These are phyloP conservation scores for Tryphoninae sp. DNA, from an alignment of 2,888 invertebrate species.

Conservation along the genomic window DNA sequence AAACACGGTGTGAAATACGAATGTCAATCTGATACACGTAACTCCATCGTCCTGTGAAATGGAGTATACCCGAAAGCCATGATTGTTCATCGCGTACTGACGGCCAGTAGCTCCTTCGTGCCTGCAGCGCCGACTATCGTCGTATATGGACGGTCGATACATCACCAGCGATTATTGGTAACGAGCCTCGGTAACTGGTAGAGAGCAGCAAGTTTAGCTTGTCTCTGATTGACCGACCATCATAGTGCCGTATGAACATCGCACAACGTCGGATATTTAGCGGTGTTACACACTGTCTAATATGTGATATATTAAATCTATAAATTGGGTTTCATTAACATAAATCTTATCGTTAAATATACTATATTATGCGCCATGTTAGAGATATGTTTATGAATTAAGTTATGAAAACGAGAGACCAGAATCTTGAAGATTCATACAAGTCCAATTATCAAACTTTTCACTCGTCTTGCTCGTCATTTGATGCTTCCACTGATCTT, in stretches of 20 bases:
- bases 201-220: too few relatives aligned
- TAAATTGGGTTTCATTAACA: not conserved
- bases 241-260: too few relatives aligned
- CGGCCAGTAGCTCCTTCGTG: not conserved
- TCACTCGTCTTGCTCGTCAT: constrained; percentile 77
- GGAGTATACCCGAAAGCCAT: not conserved
- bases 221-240: too few relatives aligned
- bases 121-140: not conserved
- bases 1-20: not conserved
- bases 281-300: not conserved
- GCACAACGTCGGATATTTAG: not conserved
- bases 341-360: not conserved
- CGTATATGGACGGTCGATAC: not conserved
- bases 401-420: constrained; percentile 65
- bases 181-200: too few relatives aligned
- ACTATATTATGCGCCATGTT: not conserved
- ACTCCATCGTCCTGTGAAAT: not conserved
- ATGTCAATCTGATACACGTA: not conserved
- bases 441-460: constrained; percentile 82
- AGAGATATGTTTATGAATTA: not conserved
- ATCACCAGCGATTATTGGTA: not conserved
- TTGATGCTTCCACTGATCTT: constrained; percentile 80
- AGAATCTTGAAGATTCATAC: constrained; percentile 74
- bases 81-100: not conserved
- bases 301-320: not conserved